Percentiles rank a stretch among this genome's conserved stretches.
Evolutionary conservation across 2,797 vertebrate species (phyloP).

Genomic region (Microchirus variegatus): DNA sequence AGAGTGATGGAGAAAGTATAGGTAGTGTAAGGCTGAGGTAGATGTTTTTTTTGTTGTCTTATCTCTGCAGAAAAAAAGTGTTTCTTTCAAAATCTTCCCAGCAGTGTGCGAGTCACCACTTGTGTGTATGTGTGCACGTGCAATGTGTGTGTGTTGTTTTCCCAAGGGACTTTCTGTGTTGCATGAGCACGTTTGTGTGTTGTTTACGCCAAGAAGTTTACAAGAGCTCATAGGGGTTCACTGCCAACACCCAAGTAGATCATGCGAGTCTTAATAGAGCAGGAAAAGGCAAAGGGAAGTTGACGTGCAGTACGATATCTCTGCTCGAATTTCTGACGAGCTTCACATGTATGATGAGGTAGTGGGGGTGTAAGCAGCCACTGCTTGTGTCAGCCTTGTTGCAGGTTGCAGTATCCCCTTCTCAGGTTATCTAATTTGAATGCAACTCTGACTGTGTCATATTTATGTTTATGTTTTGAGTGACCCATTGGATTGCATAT

Average conservation of each 20-base stretch:
- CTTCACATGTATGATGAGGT: constrained; percentile 59
- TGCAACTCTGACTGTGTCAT: not conserved
- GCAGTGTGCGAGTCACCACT: constrained; percentile 8
- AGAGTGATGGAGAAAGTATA: not conserved
- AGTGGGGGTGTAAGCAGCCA: constrained; percentile 27
- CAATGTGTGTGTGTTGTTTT: constrained; percentile 24
- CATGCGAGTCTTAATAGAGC: constrained; percentile 56
- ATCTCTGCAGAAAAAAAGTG: constrained; percentile 2
- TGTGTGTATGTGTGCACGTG: constrained; percentile 1
- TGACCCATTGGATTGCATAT: not conserved
- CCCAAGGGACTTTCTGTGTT: constrained; percentile 18
- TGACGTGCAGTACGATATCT: constrained; percentile 56
- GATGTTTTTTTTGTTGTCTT: no score
- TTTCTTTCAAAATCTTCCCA: constrained; percentile 8
- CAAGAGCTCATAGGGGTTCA: constrained; percentile 55
- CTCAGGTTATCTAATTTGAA: not conserved
- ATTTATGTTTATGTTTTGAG: not conserved
- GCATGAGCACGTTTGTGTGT: not conserved
- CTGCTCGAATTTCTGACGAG: constrained; percentile 61
- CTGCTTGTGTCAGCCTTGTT: constrained; percentile 5
- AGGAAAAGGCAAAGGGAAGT: constrained; percentile 69
- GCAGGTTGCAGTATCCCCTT: constrained; percentile 43
- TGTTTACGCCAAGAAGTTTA: constrained; percentile 67
- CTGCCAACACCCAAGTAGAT: constrained; percentile 68
- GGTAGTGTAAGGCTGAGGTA: not conserved